Conservation (phyloP, 2,113 vertebrate genomes). For the human (Homo sapiens) region DNA sequence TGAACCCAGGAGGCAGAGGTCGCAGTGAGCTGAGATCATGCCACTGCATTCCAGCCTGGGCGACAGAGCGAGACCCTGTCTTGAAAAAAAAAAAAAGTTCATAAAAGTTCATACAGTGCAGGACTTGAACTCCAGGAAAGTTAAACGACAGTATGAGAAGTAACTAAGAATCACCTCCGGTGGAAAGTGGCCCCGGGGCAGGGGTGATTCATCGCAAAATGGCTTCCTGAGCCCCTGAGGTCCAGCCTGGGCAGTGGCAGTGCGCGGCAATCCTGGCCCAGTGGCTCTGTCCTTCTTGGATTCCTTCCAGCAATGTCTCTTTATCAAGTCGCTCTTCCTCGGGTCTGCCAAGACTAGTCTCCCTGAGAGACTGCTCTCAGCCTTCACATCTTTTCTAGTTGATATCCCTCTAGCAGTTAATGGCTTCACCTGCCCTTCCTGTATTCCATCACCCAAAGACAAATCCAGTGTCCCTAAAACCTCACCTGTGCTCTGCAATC, state of each 20-base stretch:
- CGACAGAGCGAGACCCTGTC: no score
- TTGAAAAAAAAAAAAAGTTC: background rate
- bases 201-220: background rate
- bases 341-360: background rate
- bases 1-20: no score
- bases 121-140: background rate
- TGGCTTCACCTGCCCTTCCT: background rate
- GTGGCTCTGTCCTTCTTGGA: background rate
- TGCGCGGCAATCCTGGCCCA: no score
- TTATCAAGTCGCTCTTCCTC: background rate
- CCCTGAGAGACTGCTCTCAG: background rate
- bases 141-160: background rate
- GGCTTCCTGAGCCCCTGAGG: background rate
- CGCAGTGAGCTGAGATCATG: no score
- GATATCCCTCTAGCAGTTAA: background rate
- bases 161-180: background rate
- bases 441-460: background rate
- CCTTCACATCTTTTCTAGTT: background rate
- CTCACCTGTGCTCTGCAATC: background rate
- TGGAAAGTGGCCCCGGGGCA: background rate
- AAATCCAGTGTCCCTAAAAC: background rate
- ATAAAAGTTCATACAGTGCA: background rate
- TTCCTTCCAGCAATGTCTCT: background rate
- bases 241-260: background rate
- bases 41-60: no score